These are phyloP conservation scores for Heterohyrax brucei DNA, from an alignment of 2,797 vertebrate species.

Conservation along the genomic window DNA sequence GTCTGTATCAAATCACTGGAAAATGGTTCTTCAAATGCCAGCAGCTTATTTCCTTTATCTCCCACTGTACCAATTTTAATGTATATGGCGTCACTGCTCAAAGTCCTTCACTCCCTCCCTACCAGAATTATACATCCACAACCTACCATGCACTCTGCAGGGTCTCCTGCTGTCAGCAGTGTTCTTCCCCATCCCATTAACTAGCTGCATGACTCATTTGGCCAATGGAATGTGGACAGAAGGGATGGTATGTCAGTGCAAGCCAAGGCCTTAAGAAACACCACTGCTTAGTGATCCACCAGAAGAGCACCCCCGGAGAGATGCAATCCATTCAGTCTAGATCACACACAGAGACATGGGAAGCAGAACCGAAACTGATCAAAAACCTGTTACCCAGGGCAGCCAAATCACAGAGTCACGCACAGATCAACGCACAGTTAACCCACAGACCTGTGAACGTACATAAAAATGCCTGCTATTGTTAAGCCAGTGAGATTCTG, in stretches of 20 bases:
- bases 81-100: neutral
- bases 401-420: neutral
- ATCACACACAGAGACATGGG: neutral
- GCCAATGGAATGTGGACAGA: neutral
- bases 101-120: neutral
- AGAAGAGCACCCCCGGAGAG: neutral
- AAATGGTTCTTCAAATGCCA: conserved; percentile 25
- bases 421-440: neutral
- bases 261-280: neutral
- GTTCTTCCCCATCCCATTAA: neutral
- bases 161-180: too few species aligned
- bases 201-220: neutral
- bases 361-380: neutral
- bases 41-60: conserved; percentile 2
- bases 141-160: neutral
- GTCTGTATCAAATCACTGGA: neutral
- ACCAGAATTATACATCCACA: neutral
- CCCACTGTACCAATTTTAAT: conserved; percentile 15
- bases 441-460: neutral
- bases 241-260: neutral
- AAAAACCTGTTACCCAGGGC: neutral
- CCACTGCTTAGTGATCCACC: neutral
- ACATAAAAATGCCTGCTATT: neutral
- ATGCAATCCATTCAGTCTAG: neutral
- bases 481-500: neutral